These are phyloP conservation scores for Crax fasciolata DNA, from an alignment of 2,797 vertebrate species.

Conservation along the genomic window DNA sequence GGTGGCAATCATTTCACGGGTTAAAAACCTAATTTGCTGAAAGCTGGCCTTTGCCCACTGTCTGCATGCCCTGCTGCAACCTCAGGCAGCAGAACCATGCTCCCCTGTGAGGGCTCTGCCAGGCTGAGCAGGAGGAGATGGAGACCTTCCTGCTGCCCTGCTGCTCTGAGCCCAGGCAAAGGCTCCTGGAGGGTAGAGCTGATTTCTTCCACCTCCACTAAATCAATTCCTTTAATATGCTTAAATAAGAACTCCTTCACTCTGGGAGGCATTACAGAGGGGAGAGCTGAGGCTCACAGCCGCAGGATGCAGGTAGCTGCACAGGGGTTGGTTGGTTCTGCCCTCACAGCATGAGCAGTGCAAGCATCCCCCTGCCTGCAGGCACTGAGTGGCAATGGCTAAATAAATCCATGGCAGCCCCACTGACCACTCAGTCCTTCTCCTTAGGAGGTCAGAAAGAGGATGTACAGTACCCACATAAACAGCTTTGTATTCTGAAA, in stretches of 20 bases:
- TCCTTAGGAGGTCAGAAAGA: neutral
- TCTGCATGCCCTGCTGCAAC: neutral
- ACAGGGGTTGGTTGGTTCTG: neutral
- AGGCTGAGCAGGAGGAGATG: neutral
- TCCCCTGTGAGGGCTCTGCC: neutral
- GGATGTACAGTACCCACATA: neutral
- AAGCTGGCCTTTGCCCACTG: neutral
- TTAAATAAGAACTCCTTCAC: neutral
- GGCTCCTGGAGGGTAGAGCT: neutral
- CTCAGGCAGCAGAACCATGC: neutral
- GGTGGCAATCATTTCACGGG: neutral
- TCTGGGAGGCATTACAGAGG: neutral
- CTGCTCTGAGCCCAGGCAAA: neutral
- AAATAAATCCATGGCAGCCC: neutral
- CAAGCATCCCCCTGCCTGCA: neutral
- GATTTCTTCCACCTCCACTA: neutral
- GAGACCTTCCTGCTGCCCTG: neutral
- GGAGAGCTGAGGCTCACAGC: neutral
- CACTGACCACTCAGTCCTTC: neutral
- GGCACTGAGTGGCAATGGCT: fast-evolving
- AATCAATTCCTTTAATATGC: neutral
- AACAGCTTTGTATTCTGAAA: neutral
- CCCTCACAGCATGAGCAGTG: neutral
- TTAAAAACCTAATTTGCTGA: neutral
- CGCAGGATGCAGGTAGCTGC: neutral